phyloP scores from a whole-genome alignment of 2,113 vertebrate genomes.

The Oreochromis aureus region DNA sequence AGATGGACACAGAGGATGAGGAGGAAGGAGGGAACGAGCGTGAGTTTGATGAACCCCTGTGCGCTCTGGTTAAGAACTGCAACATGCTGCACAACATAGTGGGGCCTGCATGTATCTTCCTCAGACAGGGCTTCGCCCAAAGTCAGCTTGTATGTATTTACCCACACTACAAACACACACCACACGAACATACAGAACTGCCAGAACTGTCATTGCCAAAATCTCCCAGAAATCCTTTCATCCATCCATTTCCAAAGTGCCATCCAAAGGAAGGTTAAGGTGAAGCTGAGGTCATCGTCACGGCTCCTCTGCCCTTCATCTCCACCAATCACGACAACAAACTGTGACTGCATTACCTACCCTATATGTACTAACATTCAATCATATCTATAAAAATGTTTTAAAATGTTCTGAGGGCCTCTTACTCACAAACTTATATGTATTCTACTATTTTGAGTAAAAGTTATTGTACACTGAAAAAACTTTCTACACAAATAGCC shows the following conservation, averaged over 20 bases:
- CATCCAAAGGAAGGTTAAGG: not conserved
- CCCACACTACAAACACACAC: not conserved
- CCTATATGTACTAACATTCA: not conserved
- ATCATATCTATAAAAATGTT: not conserved
- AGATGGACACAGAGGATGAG: conserved; percentile 61
- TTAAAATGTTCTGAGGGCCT: not conserved
- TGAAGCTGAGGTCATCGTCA: conserved; percentile 1
- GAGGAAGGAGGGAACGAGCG: conserved; percentile 48
- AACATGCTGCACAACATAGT: conserved; percentile 74
- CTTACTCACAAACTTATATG: not conserved
- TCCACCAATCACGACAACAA: not conserved
- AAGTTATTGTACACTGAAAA: not conserved
- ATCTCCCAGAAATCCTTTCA: not conserved
- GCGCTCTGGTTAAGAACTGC: conserved; percentile 74
- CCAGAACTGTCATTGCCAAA: not conserved
- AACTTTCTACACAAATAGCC: not conserved
- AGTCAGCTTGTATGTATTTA: conserved; percentile 71
- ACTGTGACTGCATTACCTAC: not conserved
- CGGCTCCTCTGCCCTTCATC: not conserved
- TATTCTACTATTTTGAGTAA: not conserved
- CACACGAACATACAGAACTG: not conserved
- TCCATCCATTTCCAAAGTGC: not conserved
- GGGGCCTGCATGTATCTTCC: conserved; percentile 77
- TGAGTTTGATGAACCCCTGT: conserved; percentile 66
- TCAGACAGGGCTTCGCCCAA: conserved; percentile 71